These are phyloP conservation scores for Oikopleura albicans DNA, from an alignment of 23 tunicate genomes.

Conservation along the genomic window DNA sequence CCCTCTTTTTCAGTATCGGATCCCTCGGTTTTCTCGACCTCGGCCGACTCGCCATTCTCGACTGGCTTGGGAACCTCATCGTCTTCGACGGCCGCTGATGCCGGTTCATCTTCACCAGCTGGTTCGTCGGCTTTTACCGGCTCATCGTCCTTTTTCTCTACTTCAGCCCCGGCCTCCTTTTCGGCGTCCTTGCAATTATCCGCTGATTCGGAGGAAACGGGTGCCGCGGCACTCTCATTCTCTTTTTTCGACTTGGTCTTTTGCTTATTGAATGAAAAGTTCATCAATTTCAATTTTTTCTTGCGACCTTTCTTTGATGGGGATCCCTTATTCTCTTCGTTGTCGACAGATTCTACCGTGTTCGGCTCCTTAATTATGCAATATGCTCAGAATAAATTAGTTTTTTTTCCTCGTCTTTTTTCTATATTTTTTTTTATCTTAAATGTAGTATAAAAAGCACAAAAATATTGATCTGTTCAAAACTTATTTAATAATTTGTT, in stretches of 20 bases:
- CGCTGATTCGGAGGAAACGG: background rate
- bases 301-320: background rate
- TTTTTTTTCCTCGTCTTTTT: too few relatives aligned
- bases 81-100: background rate
- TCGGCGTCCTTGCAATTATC: background rate
- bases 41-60: background rate
- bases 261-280: constrained; percentile 9
- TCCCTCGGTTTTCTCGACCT: background rate
- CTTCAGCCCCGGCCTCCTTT: background rate
- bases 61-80: too few relatives aligned
- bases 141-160: background rate
- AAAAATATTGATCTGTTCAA: background rate
- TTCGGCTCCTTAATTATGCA: background rate
- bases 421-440: too few relatives aligned
- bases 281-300: background rate
- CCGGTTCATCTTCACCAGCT: background rate
- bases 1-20: background rate
- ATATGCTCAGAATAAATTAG: background rate
- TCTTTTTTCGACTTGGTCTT: background rate
- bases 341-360: background rate
- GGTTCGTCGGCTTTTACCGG: background rate
- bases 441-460: background rate
- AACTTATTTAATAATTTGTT: too few relatives aligned
- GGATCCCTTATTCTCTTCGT: background rate
- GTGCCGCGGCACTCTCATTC: background rate